Conservation (phyloP, 2,113 vertebrate species). For the Phaethon lepturus region DNA sequence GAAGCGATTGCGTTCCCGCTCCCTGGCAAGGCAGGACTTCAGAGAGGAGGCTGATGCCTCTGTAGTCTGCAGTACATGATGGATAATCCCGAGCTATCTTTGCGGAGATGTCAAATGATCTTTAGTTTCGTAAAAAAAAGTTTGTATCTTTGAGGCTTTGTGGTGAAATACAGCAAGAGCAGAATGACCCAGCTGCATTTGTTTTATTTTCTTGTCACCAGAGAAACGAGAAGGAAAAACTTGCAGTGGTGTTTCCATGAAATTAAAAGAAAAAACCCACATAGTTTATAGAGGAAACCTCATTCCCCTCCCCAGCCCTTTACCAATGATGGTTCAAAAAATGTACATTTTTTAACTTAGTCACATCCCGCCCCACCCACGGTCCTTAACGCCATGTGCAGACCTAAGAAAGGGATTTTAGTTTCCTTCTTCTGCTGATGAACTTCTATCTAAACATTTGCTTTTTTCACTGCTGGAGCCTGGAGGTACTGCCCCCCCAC, state of each 20-base stretch:
- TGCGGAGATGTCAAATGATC: not conserved
- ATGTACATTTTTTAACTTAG: conserved; percentile 30
- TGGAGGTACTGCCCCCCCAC: not conserved
- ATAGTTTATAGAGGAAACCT: conserved; percentile 20
- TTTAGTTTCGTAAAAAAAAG: not conserved
- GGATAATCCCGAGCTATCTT: not conserved
- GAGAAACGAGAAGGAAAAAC: conserved; percentile 73
- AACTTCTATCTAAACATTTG: conserved; percentile 39
- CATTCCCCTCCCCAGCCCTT: not conserved
- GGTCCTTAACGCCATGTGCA: not conserved
- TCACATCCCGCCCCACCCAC: conserved; percentile 11
- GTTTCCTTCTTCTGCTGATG: not conserved
- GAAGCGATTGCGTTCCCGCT: not conserved
- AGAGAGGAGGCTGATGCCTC: not conserved
- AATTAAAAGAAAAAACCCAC: conserved; percentile 35
- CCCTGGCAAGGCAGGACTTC: not conserved
- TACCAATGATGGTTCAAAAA: not conserved
- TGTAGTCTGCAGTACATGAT: fast-evolving
- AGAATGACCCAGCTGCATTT: conserved; percentile 63
- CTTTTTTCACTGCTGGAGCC: not conserved
- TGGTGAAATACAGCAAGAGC: conserved; percentile 4
- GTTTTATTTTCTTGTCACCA: conserved; percentile 77
- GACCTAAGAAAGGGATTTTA: conserved; percentile 1
- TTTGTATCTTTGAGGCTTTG: not conserved
- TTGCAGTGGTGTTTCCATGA: conserved; percentile 68